These are phyloP conservation scores for Apamea epomidion DNA, from an alignment of 2,888 invertebrate species.

Conservation along the genomic window DNA sequence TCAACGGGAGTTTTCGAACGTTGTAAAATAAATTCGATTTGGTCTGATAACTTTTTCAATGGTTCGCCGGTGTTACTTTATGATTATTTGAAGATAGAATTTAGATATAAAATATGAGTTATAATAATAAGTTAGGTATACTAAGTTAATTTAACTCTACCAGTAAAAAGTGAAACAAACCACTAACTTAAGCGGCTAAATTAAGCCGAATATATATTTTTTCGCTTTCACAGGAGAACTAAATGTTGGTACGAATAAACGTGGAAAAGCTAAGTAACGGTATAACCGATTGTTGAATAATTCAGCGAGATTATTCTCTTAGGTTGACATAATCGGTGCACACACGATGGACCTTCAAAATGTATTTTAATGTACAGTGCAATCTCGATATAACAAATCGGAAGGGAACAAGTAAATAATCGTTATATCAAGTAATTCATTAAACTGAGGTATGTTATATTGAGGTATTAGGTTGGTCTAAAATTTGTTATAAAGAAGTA, in stretches of 20 bases:
- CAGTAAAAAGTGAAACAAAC: neutral
- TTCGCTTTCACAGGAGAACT: constrained; percentile 10
- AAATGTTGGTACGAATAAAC: constrained; percentile 58
- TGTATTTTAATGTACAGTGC: constrained; percentile 73
- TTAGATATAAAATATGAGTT: neutral
- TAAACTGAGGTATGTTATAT: too few relatives aligned
- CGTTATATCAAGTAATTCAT: too few relatives aligned
- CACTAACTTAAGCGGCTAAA: neutral
- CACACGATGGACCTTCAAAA: constrained; percentile 74
- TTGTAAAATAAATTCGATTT: constrained; percentile 55
- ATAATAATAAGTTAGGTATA: too few relatives aligned
- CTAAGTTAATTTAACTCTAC: too few relatives aligned
- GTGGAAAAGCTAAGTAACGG: constrained; percentile 69
- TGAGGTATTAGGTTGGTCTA: too few relatives aligned
- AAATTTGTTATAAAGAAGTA: too few relatives aligned
- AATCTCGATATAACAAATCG: too few relatives aligned
- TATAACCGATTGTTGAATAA: constrained; percentile 81
- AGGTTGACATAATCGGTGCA: constrained; percentile 77
- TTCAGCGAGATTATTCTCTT: constrained; percentile 79
- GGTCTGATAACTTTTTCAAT: constrained; percentile 33
- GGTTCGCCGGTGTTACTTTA: neutral
- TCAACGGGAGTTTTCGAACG: constrained; percentile 31
- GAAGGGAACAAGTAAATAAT: too few relatives aligned
- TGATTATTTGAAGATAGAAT: neutral
- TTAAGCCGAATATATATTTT: neutral